Evolutionary conservation across 2,888 invertebrate genomes (phyloP).

Genomic region (Gastrophysa polygoni): DNA sequence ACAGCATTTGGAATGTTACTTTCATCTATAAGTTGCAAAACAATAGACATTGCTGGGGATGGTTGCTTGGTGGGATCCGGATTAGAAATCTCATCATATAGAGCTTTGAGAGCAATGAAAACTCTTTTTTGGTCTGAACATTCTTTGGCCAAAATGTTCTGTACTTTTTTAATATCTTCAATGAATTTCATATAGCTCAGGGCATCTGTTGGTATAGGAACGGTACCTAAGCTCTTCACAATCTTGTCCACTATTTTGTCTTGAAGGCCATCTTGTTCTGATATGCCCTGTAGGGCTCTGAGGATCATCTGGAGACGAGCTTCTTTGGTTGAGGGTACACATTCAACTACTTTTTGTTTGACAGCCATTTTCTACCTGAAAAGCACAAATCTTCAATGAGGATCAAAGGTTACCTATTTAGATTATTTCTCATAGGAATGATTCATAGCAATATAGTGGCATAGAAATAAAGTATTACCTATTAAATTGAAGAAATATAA

Average conservation of each 20-base stretch:
- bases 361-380: conserved; percentile 60
- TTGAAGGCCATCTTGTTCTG: conserved; percentile 55
- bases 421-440: too few species aligned
- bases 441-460: too few species aligned
- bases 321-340: conserved; percentile 58
- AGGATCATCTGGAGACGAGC: conserved; percentile 61
- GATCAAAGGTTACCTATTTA: background rate
- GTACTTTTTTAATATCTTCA: conserved; percentile 50
- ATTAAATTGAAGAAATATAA: background rate
- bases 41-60: conserved; percentile 66
- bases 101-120: conserved; percentile 63
- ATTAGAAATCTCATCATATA: conserved; percentile 67
- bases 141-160: conserved; percentile 51
- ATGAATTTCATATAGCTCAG: conserved; percentile 51
- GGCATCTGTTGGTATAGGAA: conserved; percentile 53
- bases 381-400: background rate
- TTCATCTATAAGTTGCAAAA: conserved; percentile 60
- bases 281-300: conserved; percentile 59
- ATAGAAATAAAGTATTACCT: too few species aligned
- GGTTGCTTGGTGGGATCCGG: conserved; percentile 60
- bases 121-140: conserved; percentile 60
- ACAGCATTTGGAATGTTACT: conserved; percentile 53
- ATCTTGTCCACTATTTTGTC: conserved; percentile 63
- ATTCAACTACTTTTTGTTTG: conserved; percentile 64
- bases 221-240: conserved; percentile 61